Base-by-base conservation (phyloP, 1,140 invertebrate genomes). In the Solenopsis invicta region DNA sequence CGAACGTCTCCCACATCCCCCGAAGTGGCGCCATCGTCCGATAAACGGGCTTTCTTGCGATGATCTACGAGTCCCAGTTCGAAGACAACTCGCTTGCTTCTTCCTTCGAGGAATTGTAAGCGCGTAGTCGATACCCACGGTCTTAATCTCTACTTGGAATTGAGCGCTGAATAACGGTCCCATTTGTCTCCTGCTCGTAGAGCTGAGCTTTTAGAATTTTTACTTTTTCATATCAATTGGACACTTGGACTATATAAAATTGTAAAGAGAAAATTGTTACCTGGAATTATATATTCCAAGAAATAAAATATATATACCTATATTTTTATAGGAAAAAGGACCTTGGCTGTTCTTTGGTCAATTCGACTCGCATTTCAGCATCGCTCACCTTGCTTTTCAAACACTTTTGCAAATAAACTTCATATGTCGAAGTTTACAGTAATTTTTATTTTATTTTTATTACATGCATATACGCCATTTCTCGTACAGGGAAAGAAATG, bases 1-100 rank as follows among this genome's bases (percentile, higher is more conserved):
- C 82, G 45, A 85, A 77, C n/a, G 71, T 76, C 81, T 75, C 89
- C 87, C 89, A 87, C 87, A 86, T 75, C 85, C 85, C 90, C 88
- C 88, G 88, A 85, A 89, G 90, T 85, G 91, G 89, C 91, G 91
- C 92, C 92, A 91, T 90, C 87, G 88, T 88, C 88, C 90, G 88
- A 86, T 88, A 91, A 89, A 91, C 91, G 91, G 89, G 72, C 82
- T 77, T 78, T 45, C 75, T 66, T 16, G 59, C 82, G 72, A 85
- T 85, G 72, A 77, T 85, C 82, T 78, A 85, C 82, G 72, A 84
- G 80, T 75, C 80, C 69, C 69, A 84, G 69, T 84, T 84, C 56
- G 69, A 84, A 84, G 80, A 84, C 80, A 75, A 74, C 69, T 84
- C 80, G 80, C 80, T 72, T 56, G 80, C 80, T 84, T 84, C 80